Conservation (phyloP, 2,888 invertebrate species). For the Cheilosia vernalis region DNA sequence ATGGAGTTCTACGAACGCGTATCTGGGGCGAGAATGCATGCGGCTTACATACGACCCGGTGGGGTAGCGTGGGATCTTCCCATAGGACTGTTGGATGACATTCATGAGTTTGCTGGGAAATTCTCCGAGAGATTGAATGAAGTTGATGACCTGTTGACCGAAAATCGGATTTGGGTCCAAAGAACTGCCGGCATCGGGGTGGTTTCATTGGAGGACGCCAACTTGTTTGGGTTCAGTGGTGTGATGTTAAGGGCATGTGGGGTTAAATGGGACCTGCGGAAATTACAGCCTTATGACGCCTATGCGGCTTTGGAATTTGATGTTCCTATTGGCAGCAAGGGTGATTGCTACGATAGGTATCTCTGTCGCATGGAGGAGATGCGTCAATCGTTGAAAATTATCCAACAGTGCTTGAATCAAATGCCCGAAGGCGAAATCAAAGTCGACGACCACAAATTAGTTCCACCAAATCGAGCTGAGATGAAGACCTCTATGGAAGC, state of each 20-base stretch:
- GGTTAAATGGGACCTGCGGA: constrained; percentile 94
- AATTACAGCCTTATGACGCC: constrained; percentile 92
- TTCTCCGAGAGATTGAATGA: constrained; percentile 91
- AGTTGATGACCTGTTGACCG: constrained; percentile 90
- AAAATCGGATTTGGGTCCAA: constrained; percentile 89
- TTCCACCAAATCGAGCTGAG: constrained; percentile 89
- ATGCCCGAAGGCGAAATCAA: constrained; percentile 92
- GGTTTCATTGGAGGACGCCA: constrained; percentile 89
- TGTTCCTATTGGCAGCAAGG: constrained; percentile 90
- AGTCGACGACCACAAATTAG: constrained; percentile 91
- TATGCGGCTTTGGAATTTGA: constrained; percentile 93
- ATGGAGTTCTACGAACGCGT: constrained; percentile 93
- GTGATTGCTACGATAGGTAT: constrained; percentile 93
- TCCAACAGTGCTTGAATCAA: constrained; percentile 92
- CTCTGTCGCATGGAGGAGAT: constrained; percentile 88
- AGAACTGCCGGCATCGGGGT: constrained; percentile 90
- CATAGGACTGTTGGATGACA: constrained; percentile 90
- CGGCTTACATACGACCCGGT: constrained; percentile 92
- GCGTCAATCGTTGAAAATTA: constrained; percentile 90
- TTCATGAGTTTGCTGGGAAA: constrained; percentile 88
- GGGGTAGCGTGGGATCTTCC: constrained; percentile 91
- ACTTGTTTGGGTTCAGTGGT: constrained; percentile 89
- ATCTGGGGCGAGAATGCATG: constrained; percentile 93
- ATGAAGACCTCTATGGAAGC: constrained; percentile 95
- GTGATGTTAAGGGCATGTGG: constrained; percentile 92